Base-by-base conservation (phyloP, 2,113 vertebrate genomes). In the Rhodinocichla rosea region DNA sequence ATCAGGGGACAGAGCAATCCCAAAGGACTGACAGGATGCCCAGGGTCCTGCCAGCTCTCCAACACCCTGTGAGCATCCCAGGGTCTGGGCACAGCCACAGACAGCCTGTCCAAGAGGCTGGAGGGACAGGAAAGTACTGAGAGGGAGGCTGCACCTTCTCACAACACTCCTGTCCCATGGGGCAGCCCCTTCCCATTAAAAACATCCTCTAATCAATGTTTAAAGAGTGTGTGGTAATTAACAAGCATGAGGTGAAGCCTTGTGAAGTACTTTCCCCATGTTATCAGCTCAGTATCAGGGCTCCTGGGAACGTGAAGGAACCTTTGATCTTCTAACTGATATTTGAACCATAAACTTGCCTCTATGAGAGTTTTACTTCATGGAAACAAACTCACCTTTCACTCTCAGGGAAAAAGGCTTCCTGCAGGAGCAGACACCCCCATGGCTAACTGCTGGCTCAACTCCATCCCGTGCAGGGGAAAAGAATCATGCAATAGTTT, bases 321-420 rank as follows among this genome's bases (percentile, higher is more conserved):
- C 88, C 79, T 97, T 94, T 97, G 86, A 96, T 95, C 92, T 93
- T 83, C 55, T 85, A 64, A 70, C 44, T 21, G 82, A 4, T 92
- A 44, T 86, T 32, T 71, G 64, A 94, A 68, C 71, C 85, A 63
- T 9, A 59, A 75, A 56, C 67, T 76, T 27, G 32, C 42, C 50
- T 88, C 68, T 24, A 1, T 4, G 0, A 65, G 81, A 89, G 59
- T 53, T 88, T 28, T 57, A 27, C 45, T 71, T 70, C 55, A 2
- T 21, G 45, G 47, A 76, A 91, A 69, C 49, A 67, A 56, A 75
- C 9, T 28, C n/a, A 76, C 27, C 28, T 89, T 62, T 35, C 11
- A 8, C n/a, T 59, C 27, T 44, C 3, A 1, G 2, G 33, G 81
- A 74, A 27, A 28, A 24, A 47, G 11, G 35, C 30, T 82, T 50